Percentiles rank a stretch among this genome's conserved stretches.
Conservation (phyloP, 2,888 invertebrate genomes). For the Drosophila mimica region DNA sequence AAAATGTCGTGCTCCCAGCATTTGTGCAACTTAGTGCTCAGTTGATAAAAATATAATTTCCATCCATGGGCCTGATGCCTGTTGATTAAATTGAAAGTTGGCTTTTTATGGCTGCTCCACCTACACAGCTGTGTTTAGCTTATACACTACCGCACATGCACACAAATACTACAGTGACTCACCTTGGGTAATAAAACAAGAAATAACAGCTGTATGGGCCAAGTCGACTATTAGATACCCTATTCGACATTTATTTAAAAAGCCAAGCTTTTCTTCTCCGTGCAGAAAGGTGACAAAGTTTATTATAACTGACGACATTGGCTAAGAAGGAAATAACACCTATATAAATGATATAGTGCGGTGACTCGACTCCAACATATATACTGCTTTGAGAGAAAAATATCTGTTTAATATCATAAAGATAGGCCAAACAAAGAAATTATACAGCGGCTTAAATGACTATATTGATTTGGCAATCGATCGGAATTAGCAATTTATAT, state of each 20-base stretch:
- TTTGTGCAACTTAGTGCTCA: background rate
- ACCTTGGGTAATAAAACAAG: conserved; percentile 2
- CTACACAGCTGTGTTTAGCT: conserved; percentile 6
- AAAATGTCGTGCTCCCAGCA: background rate
- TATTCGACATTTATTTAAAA: background rate
- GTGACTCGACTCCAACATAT: background rate
- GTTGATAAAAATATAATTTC: background rate
- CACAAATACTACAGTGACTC: conserved; percentile 21
- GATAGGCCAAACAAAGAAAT: background rate
- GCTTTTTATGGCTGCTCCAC: conserved; percentile 8
- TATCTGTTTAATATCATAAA: background rate
- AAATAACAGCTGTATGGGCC: background rate
- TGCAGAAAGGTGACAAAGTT: background rate
- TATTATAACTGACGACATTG: background rate
- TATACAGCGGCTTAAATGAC: background rate
- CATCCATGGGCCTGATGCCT: background rate
- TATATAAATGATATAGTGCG: background rate
- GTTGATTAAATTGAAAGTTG: conserved; percentile 19
- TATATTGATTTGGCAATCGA: background rate
- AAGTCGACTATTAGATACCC: background rate
- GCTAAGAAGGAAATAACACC: background rate
- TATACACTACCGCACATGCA: conserved; percentile 13
- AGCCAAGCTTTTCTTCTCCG: background rate
- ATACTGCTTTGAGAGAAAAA: background rate
- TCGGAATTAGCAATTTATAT: background rate